These are phyloP conservation scores for Drosophila saltans DNA, from an alignment of 1,140 invertebrate genomes.

Conservation along the genomic window DNA sequence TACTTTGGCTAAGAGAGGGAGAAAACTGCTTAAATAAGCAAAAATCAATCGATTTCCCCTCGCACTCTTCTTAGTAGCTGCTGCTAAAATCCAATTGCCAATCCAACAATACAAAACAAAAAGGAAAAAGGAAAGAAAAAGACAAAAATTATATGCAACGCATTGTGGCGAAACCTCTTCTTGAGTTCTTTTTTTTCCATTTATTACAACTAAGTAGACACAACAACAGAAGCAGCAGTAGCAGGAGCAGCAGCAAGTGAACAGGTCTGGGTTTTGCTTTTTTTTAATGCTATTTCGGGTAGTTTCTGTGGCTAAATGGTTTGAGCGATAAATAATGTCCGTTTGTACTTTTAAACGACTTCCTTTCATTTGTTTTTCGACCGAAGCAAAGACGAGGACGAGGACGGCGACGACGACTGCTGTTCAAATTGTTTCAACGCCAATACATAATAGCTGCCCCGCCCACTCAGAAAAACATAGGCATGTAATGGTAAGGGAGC, in stretches of 20 bases:
- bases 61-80: conserved; percentile 40
- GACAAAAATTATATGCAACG: conserved; percentile 72
- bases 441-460: conserved; percentile 81
- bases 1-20: conserved; percentile 42
- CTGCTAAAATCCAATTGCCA: conserved; percentile 57
- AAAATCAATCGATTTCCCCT: conserved; percentile 80
- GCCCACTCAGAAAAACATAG: conserved; percentile 26
- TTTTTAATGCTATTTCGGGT: conserved; percentile 51
- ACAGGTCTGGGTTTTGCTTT: conserved; percentile 16
- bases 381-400: conserved; percentile 21
- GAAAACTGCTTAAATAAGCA: conserved; percentile 65
- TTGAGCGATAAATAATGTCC: conserved; percentile 83
- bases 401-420: conserved; percentile 32
- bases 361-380: conserved; percentile 82
- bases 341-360: conserved; percentile 83
- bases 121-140: conserved; percentile 15
- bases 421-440: conserved; percentile 83
- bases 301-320: conserved; percentile 78
- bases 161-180: conserved; percentile 48
- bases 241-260: conserved; percentile 32
- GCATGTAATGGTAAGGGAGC: neutral
- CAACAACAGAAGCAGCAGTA: conserved; percentile 45
- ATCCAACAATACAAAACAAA: conserved; percentile 12
- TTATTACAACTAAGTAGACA: conserved; percentile 80
- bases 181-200: conserved; percentile 57